These are phyloP conservation scores for Hermetia illucens DNA, from an alignment of 1,140 invertebrate genomes.

Conservation along the genomic window DNA sequence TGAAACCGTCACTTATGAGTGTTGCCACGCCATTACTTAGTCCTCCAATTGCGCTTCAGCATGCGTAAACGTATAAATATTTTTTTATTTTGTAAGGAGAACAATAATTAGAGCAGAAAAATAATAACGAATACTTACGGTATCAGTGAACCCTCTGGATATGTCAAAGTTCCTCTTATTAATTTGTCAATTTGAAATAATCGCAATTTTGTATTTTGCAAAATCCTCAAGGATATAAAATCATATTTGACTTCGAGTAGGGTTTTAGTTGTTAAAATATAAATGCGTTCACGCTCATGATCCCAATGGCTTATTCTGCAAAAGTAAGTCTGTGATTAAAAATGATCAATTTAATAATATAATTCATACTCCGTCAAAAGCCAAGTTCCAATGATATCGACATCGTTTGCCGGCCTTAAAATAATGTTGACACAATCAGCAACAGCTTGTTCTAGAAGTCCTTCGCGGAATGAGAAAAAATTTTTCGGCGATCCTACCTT, in stretches of 20 bases:
- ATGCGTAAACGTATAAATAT: slow-evolving; percentile 3
- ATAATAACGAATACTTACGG: slow-evolving; percentile 52
- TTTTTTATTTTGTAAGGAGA: slow-evolving; percentile 1
- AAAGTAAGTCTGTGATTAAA: slow-evolving; percentile 10
- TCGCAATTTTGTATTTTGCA: slow-evolving; percentile 50
- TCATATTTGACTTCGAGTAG: slow-evolving; percentile 69
- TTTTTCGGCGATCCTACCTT: neutral
- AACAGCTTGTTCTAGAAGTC: slow-evolving; percentile 1
- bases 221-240: slow-evolving; percentile 60
- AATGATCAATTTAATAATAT: too few relatives aligned
- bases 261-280: slow-evolving; percentile 53
- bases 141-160: slow-evolving; percentile 59
- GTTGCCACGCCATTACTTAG: slow-evolving; percentile 2
- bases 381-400: slow-evolving; percentile 51
- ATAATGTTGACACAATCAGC: slow-evolving; percentile 2
- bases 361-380: slow-evolving; percentile 60
- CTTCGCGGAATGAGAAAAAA: slow-evolving; percentile 1
- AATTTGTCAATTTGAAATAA: slow-evolving; percentile 54
- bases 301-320: slow-evolving; percentile 74
- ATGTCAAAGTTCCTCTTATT: slow-evolving; percentile 58
- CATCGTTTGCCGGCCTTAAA: slow-evolving; percentile 1
- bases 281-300: slow-evolving; percentile 65
- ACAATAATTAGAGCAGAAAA: neutral
- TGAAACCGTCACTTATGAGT: neutral
- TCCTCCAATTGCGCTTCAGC: slow-evolving; percentile 1